A percentile compares a stretch with the other conserved stretches of the same genome.
Conservation (phyloP, 2,888 invertebrate species). For the Spodoptera exigua region DNA sequence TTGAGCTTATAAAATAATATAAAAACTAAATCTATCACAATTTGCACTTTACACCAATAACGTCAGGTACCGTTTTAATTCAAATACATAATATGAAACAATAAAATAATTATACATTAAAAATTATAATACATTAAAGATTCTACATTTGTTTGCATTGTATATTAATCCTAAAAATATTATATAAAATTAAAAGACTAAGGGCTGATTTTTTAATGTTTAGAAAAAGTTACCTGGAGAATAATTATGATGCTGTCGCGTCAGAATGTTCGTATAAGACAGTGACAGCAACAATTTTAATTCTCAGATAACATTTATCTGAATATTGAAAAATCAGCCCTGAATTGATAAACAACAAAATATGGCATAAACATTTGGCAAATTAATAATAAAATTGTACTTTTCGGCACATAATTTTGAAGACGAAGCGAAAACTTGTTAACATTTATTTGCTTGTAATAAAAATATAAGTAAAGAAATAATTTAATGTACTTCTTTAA, state of each 20-base stretch:
- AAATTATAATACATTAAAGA: slow-evolving; percentile 17
- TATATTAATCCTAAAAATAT: slow-evolving; percentile 16
- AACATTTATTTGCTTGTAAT: too few relatives aligned
- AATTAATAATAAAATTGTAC: too few relatives aligned
- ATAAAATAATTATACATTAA: slow-evolving; percentile 33
- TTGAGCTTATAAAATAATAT: slow-evolving; percentile 60
- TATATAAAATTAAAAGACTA: slow-evolving; percentile 1
- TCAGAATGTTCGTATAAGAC: too few relatives aligned
- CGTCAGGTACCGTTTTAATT: slow-evolving; percentile 61
- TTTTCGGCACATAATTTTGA: too few relatives aligned
- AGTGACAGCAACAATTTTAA: too few relatives aligned
- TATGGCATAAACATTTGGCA: neutral
- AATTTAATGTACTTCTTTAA: too few relatives aligned
- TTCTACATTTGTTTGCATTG: slow-evolving; percentile 5
- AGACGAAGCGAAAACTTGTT: too few relatives aligned
- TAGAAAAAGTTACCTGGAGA: too few relatives aligned
- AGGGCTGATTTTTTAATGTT: neutral
- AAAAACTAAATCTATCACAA: slow-evolving; percentile 67
- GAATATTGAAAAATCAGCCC: too few relatives aligned
- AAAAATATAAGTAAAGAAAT: too few relatives aligned
- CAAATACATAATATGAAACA: slow-evolving; percentile 25
- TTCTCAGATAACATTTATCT: too few relatives aligned
- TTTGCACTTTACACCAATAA: slow-evolving; percentile 55
- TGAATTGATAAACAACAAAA: neutral
- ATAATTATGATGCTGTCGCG: too few relatives aligned